Percentiles rank a stretch among this genome's conserved stretches.
Conservation (phyloP, 1,140 invertebrate genomes). For the Pinna nobilis region DNA sequence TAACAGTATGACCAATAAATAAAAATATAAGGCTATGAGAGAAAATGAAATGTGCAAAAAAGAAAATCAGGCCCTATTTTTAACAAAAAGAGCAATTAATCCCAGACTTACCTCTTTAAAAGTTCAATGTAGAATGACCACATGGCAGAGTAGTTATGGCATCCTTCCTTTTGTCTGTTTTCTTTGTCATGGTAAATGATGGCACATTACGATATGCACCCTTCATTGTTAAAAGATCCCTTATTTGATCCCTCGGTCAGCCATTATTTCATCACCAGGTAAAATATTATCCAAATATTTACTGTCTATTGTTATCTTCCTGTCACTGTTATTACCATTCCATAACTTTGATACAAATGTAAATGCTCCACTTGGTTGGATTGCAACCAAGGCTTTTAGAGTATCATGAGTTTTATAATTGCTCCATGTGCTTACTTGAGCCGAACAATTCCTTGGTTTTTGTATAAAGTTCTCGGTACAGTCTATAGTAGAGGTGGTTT, state of each 20-base stretch:
- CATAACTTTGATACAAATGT: neutral
- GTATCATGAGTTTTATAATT: constrained; percentile 12
- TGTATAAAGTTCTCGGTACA: constrained; percentile 1
- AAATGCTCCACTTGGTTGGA: neutral
- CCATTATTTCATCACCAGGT: neutral
- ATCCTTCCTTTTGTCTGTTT: too few relatives aligned
- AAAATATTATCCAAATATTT: neutral
- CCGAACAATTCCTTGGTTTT: neutral
- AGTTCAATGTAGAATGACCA: too few relatives aligned
- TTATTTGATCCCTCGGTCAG: neutral
- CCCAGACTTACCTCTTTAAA: too few relatives aligned
- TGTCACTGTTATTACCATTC: constrained; percentile 5
- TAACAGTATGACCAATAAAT: too few relatives aligned
- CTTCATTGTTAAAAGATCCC: neutral
- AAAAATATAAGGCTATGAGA: too few relatives aligned
- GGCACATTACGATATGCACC: neutral
- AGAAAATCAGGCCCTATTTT: too few relatives aligned
- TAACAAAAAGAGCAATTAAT: too few relatives aligned
- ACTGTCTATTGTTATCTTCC: constrained; percentile 2
- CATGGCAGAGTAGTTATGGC: too few relatives aligned
- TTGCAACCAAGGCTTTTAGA: constrained; percentile 4
- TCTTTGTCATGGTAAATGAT: too few relatives aligned
- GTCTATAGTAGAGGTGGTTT: constrained; percentile 1
- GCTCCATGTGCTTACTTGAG: neutral
- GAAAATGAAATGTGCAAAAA: too few relatives aligned